phyloP scores from a whole-genome alignment of 2,797 vertebrate species.

The Dromococcyx pavoninus region DNA sequence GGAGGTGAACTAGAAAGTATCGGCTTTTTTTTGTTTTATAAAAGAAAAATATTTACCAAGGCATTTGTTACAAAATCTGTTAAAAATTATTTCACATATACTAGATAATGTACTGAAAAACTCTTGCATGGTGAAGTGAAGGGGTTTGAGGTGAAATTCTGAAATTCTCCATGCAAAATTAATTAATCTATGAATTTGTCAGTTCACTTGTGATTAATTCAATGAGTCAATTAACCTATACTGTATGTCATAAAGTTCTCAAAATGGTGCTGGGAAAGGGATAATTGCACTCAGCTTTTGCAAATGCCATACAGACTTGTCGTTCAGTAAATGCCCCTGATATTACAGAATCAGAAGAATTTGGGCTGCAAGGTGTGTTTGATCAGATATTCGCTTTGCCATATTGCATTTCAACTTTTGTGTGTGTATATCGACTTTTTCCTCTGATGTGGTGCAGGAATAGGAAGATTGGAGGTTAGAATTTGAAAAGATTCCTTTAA shows the following conservation, averaged over 20 bases:
- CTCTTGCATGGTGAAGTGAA: background rate
- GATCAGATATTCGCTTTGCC: background rate
- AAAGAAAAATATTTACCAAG: background rate
- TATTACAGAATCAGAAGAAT: background rate
- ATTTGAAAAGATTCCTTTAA: background rate
- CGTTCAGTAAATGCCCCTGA: background rate
- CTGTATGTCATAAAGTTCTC: background rate
- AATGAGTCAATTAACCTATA: background rate
- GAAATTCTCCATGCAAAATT: background rate
- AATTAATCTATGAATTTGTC: background rate
- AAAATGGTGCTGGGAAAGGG: background rate
- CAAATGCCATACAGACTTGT: background rate
- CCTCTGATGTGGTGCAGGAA: background rate
- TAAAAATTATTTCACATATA: background rate
- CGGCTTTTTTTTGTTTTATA: background rate
- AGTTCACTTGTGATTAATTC: background rate
- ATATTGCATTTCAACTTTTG: background rate
- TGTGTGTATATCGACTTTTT: background rate
- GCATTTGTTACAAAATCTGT: background rate
- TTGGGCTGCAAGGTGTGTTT: background rate
- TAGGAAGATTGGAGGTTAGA: background rate
- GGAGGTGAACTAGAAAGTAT: background rate
- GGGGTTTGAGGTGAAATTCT: background rate
- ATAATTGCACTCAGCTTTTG: background rate
- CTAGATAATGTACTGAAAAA: background rate